Evolutionary conservation across 2,797 vertebrate genomes (phyloP).

Genomic region (Gouania willdenowi): DNA sequence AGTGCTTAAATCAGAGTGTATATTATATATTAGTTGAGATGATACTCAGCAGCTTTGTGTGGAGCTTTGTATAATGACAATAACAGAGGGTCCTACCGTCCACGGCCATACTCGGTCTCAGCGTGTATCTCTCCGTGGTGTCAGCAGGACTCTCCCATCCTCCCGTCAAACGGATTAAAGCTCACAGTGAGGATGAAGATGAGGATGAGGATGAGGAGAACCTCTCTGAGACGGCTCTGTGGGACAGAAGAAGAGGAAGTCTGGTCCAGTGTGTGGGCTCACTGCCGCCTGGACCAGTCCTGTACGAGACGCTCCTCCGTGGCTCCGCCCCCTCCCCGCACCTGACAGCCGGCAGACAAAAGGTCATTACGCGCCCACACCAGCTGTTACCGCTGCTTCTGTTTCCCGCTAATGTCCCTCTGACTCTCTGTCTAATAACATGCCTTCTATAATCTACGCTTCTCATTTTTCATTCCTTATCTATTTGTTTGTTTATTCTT

Average conservation of each 20-base stretch:
- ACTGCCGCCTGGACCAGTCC: slow-evolving; percentile 42
- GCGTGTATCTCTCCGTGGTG: slow-evolving; percentile 75
- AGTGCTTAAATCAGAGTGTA: no score
- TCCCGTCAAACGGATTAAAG: slow-evolving; percentile 33
- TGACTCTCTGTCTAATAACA: slow-evolving; percentile 10
- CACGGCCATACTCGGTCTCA: slow-evolving; percentile 78
- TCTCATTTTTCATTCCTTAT: no score
- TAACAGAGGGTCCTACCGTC: slow-evolving; percentile 71
- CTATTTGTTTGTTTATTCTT: no score
- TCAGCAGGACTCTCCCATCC: slow-evolving; percentile 70
- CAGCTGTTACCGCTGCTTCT: slow-evolving; percentile 28
- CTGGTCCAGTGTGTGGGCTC: slow-evolving; percentile 55
- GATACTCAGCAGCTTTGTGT: no score
- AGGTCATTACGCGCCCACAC: slow-evolving; percentile 55
- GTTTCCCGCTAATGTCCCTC: no score
- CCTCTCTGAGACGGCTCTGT: slow-evolving; percentile 18
- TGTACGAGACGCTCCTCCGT: slow-evolving; percentile 27
- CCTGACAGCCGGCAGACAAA: slow-evolving; percentile 62
- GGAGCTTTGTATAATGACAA: neutral
- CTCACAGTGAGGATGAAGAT: neutral
- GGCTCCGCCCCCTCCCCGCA: slow-evolving; percentile 60
- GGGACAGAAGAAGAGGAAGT: no score
- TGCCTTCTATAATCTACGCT: no score
- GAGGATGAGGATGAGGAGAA: slow-evolving; percentile 13
- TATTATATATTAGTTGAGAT: no score